phyloP scores from a whole-genome alignment of 2,797 vertebrate species.

The Chiropotes sagulatus region DNA sequence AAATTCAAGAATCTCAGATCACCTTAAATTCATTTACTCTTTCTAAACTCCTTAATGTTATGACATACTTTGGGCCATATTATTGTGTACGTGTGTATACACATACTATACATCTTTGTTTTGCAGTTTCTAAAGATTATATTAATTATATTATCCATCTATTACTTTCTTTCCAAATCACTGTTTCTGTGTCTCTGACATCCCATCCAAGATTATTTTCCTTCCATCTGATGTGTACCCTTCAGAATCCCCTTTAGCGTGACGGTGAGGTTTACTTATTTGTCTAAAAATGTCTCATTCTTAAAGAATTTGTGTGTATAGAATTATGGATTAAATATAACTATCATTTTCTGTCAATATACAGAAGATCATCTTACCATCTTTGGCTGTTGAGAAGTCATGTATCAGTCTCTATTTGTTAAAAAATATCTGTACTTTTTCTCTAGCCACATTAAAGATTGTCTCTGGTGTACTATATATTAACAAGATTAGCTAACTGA shows the following conservation, averaged over 20 bases:
- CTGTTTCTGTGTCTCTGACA: not conserved
- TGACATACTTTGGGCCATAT: not conserved
- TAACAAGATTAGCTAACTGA: not conserved
- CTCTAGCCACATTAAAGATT: not conserved
- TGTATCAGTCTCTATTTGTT: not conserved
- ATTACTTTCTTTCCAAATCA: not conserved
- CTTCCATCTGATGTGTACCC: not conserved
- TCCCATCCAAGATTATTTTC: not conserved
- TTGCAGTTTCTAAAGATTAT: not conserved
- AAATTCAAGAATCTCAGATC: not conserved
- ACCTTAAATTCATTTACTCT: not conserved
- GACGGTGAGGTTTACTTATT: not conserved
- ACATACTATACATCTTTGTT: not conserved
- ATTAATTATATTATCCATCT: not conserved
- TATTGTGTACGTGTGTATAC: not conserved
- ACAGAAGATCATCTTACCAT: not conserved
- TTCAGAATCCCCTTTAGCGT: not conserved
- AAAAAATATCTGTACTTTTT: not conserved
- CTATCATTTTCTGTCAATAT: not conserved
- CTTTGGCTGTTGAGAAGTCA: not conserved
- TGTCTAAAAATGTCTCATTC: conserved; percentile 3
- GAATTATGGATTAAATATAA: not conserved
- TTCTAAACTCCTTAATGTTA: not conserved
- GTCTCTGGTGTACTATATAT: not conserved
- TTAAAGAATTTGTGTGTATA: not conserved